These are phyloP conservation scores for Epinotia demarniana DNA, from an alignment of 2,888 invertebrate genomes.

Conservation along the genomic window DNA sequence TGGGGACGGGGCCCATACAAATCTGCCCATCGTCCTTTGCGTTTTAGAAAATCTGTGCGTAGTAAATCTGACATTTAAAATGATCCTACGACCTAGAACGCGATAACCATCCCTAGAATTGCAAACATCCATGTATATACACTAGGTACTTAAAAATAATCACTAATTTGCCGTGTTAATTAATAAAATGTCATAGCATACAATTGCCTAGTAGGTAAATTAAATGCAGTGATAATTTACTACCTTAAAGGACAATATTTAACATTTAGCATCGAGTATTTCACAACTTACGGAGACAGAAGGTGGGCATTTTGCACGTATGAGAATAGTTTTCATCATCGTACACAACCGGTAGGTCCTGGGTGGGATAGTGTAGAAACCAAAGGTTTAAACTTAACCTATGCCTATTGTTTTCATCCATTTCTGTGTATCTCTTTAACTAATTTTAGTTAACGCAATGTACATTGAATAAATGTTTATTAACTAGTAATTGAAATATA, in stretches of 20 bases:
- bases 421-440: no score
- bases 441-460: no score
- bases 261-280: slow-evolving; percentile 26
- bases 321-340: slow-evolving; percentile 1
- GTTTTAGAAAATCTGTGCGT: neutral
- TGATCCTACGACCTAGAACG: neutral
- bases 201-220: neutral
- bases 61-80: neutral
- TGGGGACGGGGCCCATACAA: no score
- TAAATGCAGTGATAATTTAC: slow-evolving; percentile 23
- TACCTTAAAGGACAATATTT: slow-evolving; percentile 27
- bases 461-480: no score
- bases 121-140: neutral
- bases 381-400: no score
- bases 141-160: neutral
- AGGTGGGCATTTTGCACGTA: slow-evolving; percentile 4
- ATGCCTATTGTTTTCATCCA: no score
- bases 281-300: slow-evolving; percentile 20
- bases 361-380: no score
- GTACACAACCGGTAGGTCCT: neutral
- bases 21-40: no score
- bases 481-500: no score
- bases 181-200: neutral
- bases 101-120: neutral
- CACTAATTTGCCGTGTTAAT: neutral